Conservation (phyloP, 2,113 vertebrate genomes). For the Kryptolebias marmoratus region DNA sequence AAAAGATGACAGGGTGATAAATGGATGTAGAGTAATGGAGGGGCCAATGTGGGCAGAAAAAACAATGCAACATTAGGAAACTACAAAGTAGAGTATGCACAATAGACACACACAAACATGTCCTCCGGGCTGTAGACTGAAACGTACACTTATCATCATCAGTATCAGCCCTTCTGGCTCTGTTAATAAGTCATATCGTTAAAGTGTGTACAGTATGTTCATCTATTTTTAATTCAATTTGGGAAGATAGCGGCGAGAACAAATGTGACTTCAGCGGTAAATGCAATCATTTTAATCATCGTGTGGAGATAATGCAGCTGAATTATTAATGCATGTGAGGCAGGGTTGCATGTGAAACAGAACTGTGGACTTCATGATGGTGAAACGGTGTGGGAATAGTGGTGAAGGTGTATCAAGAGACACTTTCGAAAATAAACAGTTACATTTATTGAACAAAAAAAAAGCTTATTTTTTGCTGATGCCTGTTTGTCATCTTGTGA, state of each 20-base stretch:
- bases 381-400: conserved; percentile 6
- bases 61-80: conserved; percentile 12
- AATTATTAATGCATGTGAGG: conserved; percentile 67
- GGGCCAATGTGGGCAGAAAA: not conserved
- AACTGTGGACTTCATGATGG: conserved; percentile 11
- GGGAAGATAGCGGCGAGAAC: conserved; percentile 34
- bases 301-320: conserved; percentile 63
- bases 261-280: conserved; percentile 38
- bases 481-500: no score
- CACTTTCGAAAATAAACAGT: not conserved
- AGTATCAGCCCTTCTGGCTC: conserved; percentile 31
- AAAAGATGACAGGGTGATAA: conserved; percentile 3
- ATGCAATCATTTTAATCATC: conserved; percentile 61
- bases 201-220: conserved; percentile 41
- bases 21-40: conserved; percentile 7
- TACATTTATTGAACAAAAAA: no score
- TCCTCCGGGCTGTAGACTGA: conserved; percentile 26
- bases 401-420: conserved; percentile 11
- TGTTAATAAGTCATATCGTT: conserved; percentile 62
- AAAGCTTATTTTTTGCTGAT: no score
- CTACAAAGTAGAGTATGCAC: conserved; percentile 4
- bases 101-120: not conserved
- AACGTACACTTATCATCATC: conserved; percentile 37
- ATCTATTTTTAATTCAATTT: conserved; percentile 70
- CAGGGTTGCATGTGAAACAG: conserved; percentile 42